phyloP scores from a whole-genome alignment of 2,113 vertebrate species.

The Notothenia coriiceps region DNA sequence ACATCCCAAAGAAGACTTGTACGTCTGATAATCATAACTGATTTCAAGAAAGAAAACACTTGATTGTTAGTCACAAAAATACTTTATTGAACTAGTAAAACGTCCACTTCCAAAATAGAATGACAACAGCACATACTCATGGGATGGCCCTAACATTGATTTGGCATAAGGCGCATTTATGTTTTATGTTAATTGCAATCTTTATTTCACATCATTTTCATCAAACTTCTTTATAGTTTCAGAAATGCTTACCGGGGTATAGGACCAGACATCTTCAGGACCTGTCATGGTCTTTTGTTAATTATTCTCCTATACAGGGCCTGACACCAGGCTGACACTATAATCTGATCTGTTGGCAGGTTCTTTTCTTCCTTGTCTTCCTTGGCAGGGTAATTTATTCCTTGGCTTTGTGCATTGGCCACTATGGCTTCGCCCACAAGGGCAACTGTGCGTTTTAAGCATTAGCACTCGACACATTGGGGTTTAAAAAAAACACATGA shows the following conservation, averaged over 20 bases:
- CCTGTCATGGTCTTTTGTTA: conserved; percentile 8
- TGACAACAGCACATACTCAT: conserved; percentile 49
- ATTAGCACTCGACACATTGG: conserved; percentile 41
- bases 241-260: conserved; percentile 10
- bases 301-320: conserved; percentile 9
- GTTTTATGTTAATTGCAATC: conserved; percentile 54
- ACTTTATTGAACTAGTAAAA: conserved; percentile 81
- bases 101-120: conserved; percentile 68
- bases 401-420: conserved; percentile 52
- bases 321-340: conserved; percentile 17
- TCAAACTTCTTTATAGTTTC: conserved; percentile 7
- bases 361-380: conserved; percentile 34
- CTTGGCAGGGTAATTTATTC: conserved; percentile 40
- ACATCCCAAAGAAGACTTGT: background rate
- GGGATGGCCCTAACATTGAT: conserved; percentile 43
- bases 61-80: conserved; percentile 76
- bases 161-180: conserved; percentile 54
- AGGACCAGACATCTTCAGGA: conserved; percentile 7
- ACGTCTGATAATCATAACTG: background rate
- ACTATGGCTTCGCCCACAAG: conserved; percentile 22
- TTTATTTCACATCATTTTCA: conserved; percentile 33
- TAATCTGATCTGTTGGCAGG: conserved; percentile 55
- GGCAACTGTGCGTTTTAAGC: conserved; percentile 53
- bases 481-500: conserved; percentile 20
- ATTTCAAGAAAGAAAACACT: background rate